phyloP scores from a whole-genome alignment of 2,888 invertebrate genomes.

The Ametastegia equiseti region DNA sequence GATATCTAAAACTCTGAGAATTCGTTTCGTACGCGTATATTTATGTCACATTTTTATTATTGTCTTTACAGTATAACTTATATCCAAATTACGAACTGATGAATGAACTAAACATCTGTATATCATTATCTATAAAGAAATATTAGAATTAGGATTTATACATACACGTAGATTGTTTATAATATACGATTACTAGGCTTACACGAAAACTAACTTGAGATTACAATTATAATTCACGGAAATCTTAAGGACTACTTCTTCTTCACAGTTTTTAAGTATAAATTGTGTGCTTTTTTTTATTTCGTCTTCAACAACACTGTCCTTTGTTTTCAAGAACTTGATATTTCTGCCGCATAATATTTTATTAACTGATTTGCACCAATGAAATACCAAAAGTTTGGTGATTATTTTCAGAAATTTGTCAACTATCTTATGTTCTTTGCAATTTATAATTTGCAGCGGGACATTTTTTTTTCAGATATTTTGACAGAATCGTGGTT shows the following conservation, averaged over 20 bases:
- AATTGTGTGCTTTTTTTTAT: background rate
- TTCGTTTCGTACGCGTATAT: background rate
- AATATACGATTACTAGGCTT: no score
- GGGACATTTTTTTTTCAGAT: background rate
- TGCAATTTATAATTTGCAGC: background rate
- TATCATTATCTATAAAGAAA: background rate
- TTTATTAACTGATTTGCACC: conserved; percentile 17
- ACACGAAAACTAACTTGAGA: background rate
- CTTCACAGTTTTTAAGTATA: background rate
- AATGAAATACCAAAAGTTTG: conserved; percentile 4
- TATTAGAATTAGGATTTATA: no score
- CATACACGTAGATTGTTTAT: no score
- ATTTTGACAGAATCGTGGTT: background rate
- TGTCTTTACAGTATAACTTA: background rate
- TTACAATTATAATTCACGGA: background rate
- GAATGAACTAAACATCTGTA: background rate
- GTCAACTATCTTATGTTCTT: background rate
- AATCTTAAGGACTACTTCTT: background rate
- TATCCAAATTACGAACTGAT: background rate
- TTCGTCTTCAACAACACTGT: background rate
- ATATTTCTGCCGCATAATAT: background rate
- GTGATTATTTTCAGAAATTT: background rate
- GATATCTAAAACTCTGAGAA: background rate
- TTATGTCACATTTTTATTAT: background rate
- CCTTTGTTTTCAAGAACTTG: background rate